Evolutionary conservation across 2,888 invertebrate genomes (phyloP).

Genomic region (Chymomyza amoena): DNA sequence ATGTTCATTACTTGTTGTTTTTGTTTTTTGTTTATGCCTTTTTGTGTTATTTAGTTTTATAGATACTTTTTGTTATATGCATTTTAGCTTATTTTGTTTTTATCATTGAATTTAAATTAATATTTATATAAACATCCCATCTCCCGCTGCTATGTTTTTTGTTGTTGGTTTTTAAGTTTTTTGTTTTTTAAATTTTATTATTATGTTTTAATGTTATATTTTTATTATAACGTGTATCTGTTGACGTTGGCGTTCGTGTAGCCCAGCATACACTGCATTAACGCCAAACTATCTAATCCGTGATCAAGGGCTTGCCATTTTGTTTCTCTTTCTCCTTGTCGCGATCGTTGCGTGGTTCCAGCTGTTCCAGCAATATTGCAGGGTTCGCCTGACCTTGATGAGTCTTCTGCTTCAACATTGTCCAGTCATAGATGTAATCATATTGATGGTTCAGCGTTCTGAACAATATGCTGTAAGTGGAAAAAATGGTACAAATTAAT

Average conservation of each 20-base stretch:
- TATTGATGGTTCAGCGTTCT: slow-evolving; percentile 99
- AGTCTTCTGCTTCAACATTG: slow-evolving; percentile 95
- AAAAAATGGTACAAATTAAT: not conserved
- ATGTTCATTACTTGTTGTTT: slow-evolving; percentile 4
- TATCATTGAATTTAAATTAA: slow-evolving; percentile 67
- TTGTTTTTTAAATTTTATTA: not conserved
- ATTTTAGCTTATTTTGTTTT: slow-evolving; percentile 42
- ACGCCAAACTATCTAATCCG: slow-evolving; percentile 51
- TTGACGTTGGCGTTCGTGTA: slow-evolving; percentile 19
- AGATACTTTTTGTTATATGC: slow-evolving; percentile 30
- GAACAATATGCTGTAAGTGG: slow-evolving; percentile 95
- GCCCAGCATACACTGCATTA: slow-evolving; percentile 61
- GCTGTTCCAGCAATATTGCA: slow-evolving; percentile 65
- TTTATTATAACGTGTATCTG: slow-evolving; percentile 46
- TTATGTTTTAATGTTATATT: slow-evolving; percentile 56
- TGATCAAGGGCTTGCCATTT: slow-evolving; percentile 67
- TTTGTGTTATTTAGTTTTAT: slow-evolving; percentile 36
- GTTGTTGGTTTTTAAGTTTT: slow-evolving; percentile 1
- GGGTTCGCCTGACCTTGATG: slow-evolving; percentile 68
- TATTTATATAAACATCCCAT: slow-evolving; percentile 60
- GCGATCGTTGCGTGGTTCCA: slow-evolving; percentile 62
- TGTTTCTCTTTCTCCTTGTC: slow-evolving; percentile 69
- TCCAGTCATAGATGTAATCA: slow-evolving; percentile 99
- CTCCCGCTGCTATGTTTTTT: slow-evolving; percentile 14
- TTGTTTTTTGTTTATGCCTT: slow-evolving; percentile 17